A percentile compares a stretch with the other conserved stretches of the same genome.
Conservation (phyloP, 2,888 invertebrate genomes). For the Scaptomyza tumidula region DNA sequence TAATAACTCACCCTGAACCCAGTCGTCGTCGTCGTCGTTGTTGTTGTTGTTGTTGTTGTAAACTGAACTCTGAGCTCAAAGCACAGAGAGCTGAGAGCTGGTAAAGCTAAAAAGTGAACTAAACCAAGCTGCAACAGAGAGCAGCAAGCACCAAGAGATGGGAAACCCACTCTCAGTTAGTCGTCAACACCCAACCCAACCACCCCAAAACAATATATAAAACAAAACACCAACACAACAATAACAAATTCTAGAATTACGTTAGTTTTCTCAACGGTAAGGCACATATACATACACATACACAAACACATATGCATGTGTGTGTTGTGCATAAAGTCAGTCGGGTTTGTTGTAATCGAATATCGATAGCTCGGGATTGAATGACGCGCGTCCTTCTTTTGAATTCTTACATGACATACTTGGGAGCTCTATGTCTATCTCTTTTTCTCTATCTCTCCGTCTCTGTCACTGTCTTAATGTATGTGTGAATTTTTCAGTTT, state of each 20-base stretch:
- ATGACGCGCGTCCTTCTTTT: conserved; percentile 80
- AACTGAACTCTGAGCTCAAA: conserved; percentile 66
- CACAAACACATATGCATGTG: conserved; percentile 1
- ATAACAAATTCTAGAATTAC: conserved; percentile 75
- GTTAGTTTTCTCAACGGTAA: conserved; percentile 70
- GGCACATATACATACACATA: conserved; percentile 7
- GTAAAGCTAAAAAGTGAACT: conserved; percentile 57
- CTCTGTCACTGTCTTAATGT: conserved; percentile 6
- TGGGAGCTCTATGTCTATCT: conserved; percentile 29
- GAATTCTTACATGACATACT: conserved; percentile 80
- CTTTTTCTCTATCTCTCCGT: conserved; percentile 22
- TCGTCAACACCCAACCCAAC: conserved; percentile 33
- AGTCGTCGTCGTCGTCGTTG: conserved; percentile 22
- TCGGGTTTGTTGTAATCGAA: conserved; percentile 84
- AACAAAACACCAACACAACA: conserved; percentile 52
- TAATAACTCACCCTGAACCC: conserved; percentile 80
- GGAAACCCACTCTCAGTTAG: conserved; percentile 31
- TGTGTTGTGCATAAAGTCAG: conserved; percentile 65
- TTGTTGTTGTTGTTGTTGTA: conserved; percentile 29
- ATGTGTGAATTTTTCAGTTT: conserved; percentile 54
- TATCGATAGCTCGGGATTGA: conserved; percentile 84
- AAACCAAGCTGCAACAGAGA: conserved; percentile 64
- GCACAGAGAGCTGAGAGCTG: conserved; percentile 25
- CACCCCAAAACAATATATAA: conserved; percentile 60
- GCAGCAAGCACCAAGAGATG: conserved; percentile 12